These are phyloP conservation scores for Beroe forskalii DNA, from an alignment of 37 sponge, comb jelly and placozoan species.

Conservation along the genomic window DNA sequence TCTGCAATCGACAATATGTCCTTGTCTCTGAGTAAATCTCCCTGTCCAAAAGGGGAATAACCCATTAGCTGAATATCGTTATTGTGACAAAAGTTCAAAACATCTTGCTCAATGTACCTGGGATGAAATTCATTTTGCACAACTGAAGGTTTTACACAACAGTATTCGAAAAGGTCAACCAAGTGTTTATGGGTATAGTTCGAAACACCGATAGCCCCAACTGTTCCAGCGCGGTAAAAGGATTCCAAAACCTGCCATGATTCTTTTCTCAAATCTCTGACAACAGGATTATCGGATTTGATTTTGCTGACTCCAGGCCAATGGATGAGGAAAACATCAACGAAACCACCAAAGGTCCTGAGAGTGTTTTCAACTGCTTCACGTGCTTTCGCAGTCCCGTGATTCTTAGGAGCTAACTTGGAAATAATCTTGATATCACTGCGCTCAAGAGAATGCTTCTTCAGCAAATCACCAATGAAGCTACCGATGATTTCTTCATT, in stretches of 20 bases:
- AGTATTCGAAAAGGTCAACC: background rate
- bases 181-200: constrained; percentile 29
- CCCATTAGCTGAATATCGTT: constrained; percentile 2
- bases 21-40: background rate
- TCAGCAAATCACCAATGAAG: background rate
- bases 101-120: background rate
- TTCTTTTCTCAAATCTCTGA: background rate
- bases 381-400: background rate
- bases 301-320: constrained; percentile 58
- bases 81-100: background rate
- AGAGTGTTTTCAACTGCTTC: background rate
- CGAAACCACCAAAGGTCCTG: background rate
- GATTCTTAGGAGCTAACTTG: constrained; percentile 34
- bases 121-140: constrained; percentile 55
- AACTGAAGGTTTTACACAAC: background rate
- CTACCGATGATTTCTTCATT: constrained; percentile 5
- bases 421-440: constrained; percentile 6
- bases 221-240: background rate
- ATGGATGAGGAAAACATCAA: constrained; percentile 41
- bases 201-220: constrained; percentile 23
- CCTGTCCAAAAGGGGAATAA: constrained; percentile 47
- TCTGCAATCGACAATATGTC: background rate
- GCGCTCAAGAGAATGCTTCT: background rate
- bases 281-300: background rate
- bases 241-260: constrained; percentile 39